Base-by-base conservation (phyloP, 2,797 vertebrate species). In the Tachyglossus aculeatus region DNA sequence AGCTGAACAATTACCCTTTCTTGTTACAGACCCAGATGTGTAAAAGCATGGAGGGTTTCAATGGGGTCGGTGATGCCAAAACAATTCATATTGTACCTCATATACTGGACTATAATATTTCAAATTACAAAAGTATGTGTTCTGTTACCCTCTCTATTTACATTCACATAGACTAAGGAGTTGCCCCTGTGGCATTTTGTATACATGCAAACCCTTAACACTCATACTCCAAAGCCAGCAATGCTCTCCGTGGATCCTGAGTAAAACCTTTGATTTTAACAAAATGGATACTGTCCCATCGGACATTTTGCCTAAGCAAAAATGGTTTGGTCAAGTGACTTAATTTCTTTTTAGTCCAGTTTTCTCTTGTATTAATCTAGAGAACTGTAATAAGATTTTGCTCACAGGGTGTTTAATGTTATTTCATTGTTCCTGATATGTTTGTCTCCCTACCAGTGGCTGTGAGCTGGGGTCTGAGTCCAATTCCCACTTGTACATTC, bases 1-100 rank as follows among this genome's bases (percentile, higher is more conserved):
- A 41, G 36, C 78, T 59, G 81, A 90, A 90, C 84, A 89, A 88
- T 80, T 71, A 86, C 67, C 75, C 71, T 61, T 86, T 75, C 67
- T 79, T 74, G 67, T 77, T 78, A 65, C 57, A 81, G 82, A 78
- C 73, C 63, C 88, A 92, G 83, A 92, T 87, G 86, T 83, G 81
- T 68, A 78, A 71, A 66, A 76, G 63, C 31, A 52, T 34, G 62
- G 57, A 87, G 67, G 43, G 29, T 75, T 85, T 71, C 60, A 58
- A 33, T 36, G 62, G 73, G 55, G 55, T 77, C 60, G 45, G 29
- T 10, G 64, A 56, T 87, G 77, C 81, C 71, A 76, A 86, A 88
- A 89, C 68, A 74, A 51, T 59, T 72, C 80, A 78, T 60, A 56
- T 66, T 86, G 62, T 76, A 80, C 83, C 81, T 84, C 78, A 59